Conservation (phyloP, 1,140 invertebrate genomes). For the Leptinotarsa texana region DNA sequence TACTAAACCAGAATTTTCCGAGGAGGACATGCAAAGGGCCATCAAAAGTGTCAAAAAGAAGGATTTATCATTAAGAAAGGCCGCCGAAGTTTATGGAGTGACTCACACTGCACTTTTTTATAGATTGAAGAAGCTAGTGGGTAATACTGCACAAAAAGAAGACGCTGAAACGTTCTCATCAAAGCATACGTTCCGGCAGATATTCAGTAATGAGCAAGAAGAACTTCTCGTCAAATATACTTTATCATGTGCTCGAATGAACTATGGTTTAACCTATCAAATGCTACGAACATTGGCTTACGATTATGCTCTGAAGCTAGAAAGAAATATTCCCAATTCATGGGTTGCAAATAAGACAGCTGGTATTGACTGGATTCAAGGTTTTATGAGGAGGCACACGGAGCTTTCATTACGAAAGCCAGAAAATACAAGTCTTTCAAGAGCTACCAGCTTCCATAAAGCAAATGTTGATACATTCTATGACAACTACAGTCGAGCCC, state of each 20-base stretch:
- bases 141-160: not conserved
- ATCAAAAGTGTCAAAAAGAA: not conserved
- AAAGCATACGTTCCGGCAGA: not conserved
- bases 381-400: not conserved
- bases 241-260: not conserved
- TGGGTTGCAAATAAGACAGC: not conserved
- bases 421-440: not conserved
- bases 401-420: slow-evolving; percentile 2
- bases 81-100: not conserved
- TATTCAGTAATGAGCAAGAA: not conserved
- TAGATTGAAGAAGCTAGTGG: not conserved
- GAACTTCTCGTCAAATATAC: not conserved
- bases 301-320: not conserved
- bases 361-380: not conserved
- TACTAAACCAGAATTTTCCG: not conserved
- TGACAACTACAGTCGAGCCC: slow-evolving; percentile 2
- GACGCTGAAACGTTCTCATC: not conserved
- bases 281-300: not conserved
- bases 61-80: not conserved
- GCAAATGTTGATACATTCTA: slow-evolving; percentile 4
- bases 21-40: not conserved
- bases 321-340: not conserved
- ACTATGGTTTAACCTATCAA: slow-evolving; percentile 1
- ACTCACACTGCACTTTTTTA: no score
- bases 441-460: slow-evolving; percentile 2